A percentile compares a stretch with the other conserved stretches of the same genome.
Evolutionary conservation across 2,888 invertebrate genomes (phyloP).

Genomic region (Cantharis nigra): DNA sequence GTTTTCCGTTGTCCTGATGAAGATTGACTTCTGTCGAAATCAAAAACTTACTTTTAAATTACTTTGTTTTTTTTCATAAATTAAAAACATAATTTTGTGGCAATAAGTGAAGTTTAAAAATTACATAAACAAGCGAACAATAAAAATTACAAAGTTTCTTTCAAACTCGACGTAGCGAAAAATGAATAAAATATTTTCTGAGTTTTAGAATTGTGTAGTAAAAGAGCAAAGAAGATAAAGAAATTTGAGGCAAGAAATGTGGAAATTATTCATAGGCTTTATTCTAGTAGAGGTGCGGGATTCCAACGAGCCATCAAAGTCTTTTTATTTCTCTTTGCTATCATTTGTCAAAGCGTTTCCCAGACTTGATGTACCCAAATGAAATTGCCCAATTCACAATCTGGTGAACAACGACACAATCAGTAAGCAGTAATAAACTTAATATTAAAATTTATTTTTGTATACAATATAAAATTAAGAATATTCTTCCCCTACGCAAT

Average conservation of each 20-base stretch:
- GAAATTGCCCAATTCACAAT: conserved; percentile 28
- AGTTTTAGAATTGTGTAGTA: conserved; percentile 46
- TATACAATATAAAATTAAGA: conserved; percentile 12
- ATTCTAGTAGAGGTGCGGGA: conserved; percentile 48
- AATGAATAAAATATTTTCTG: conserved; percentile 50
- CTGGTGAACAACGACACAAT: conserved; percentile 27
- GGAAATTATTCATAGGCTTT: conserved; percentile 56
- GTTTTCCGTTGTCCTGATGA: background rate
- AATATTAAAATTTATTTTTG: conserved; percentile 20
- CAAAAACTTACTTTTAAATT: background rate
- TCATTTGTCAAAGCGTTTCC: conserved; percentile 52
- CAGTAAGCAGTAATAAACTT: conserved; percentile 22
- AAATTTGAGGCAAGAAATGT: conserved; percentile 54
- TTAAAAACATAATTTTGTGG: conserved; percentile 7
- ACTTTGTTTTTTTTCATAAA: background rate
- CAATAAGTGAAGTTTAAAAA: conserved; percentile 14
- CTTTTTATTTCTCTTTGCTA: conserved; percentile 50
- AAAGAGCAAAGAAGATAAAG: conserved; percentile 49
- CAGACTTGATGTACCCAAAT: conserved; percentile 36
- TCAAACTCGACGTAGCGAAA: conserved; percentile 29
- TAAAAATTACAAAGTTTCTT: conserved; percentile 23
- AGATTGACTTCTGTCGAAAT: background rate
- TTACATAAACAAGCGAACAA: conserved; percentile 22
- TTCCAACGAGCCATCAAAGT: conserved; percentile 48
- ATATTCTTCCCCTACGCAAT: background rate